These are phyloP conservation scores for Lymantria monacha DNA, from an alignment of 2,888 invertebrate genomes.

Conservation along the genomic window DNA sequence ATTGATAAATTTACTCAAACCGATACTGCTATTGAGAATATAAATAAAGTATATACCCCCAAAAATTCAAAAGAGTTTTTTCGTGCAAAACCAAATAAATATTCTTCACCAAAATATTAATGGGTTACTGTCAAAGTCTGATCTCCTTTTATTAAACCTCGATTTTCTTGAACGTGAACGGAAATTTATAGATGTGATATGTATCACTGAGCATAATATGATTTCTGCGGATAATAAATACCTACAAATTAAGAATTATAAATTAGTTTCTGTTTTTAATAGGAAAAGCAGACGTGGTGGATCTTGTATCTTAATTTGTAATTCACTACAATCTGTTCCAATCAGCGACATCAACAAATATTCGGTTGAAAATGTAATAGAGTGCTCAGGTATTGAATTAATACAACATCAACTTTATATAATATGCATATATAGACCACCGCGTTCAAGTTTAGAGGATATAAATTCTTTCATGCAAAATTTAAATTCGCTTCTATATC, in stretches of 20 bases:
- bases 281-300: neutral
- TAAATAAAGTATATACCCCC: neutral
- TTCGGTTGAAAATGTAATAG: slow-evolving; percentile 4
- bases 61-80: neutral
- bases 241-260: neutral
- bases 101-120: slow-evolving; percentile 9
- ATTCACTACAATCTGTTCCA: neutral
- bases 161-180: neutral
- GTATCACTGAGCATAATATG: neutral
- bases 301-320: neutral
- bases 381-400: slow-evolving; percentile 8
- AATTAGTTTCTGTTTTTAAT: neutral
- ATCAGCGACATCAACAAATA: slow-evolving; percentile 4
- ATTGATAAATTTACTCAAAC: neutral
- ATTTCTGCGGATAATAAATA: neutral
- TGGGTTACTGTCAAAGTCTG: slow-evolving; percentile 4
- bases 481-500: neutral
- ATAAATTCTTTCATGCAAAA: neutral
- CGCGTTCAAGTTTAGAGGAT: neutral
- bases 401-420: slow-evolving; percentile 2
- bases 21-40: neutral
- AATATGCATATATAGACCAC: slow-evolving; percentile 9
- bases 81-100: neutral
- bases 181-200: neutral
- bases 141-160: neutral